Conservation (phyloP, 2,797 vertebrate species). For the Nyctibius grandis region DNA sequence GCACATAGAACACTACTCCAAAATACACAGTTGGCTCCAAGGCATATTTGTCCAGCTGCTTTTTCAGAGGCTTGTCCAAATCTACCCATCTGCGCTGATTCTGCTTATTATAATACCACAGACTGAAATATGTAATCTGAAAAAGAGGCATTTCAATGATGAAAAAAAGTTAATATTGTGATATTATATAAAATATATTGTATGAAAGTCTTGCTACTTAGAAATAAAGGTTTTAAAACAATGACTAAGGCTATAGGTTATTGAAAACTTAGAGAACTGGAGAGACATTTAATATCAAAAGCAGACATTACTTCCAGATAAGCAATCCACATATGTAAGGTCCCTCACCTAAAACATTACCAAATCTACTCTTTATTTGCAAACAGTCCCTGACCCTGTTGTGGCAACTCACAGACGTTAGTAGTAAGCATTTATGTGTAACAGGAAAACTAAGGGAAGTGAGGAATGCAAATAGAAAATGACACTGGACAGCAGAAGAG, state of each 20-base stretch:
- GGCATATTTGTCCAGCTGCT: constrained; percentile 96
- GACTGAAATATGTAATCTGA: constrained; percentile 95
- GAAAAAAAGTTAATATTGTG: not conserved
- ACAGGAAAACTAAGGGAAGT: not conserved
- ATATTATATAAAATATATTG: not conserved
- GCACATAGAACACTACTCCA: constrained; percentile 96
- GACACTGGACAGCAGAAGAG: not conserved
- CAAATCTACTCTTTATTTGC: not conserved
- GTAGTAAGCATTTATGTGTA: not conserved
- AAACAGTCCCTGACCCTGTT: not conserved
- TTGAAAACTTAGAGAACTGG: not conserved
- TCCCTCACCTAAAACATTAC: not conserved
- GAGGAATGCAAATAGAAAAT: not conserved
- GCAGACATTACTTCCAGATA: not conserved
- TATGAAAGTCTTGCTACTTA: not conserved
- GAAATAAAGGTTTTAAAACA: not conserved
- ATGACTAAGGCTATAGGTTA: not conserved
- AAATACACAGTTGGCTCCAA: constrained; percentile 95
- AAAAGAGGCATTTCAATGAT: not conserved
- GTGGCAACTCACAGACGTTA: not conserved
- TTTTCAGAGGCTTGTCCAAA: constrained; percentile 96
- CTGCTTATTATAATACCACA: constrained; percentile 99
- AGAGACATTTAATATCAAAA: not conserved
- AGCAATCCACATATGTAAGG: not conserved
- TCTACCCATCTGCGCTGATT: constrained; percentile 97